These are phyloP conservation scores for Blomia tropicalis DNA, from an alignment of 2,888 invertebrate species.

Conservation along the genomic window DNA sequence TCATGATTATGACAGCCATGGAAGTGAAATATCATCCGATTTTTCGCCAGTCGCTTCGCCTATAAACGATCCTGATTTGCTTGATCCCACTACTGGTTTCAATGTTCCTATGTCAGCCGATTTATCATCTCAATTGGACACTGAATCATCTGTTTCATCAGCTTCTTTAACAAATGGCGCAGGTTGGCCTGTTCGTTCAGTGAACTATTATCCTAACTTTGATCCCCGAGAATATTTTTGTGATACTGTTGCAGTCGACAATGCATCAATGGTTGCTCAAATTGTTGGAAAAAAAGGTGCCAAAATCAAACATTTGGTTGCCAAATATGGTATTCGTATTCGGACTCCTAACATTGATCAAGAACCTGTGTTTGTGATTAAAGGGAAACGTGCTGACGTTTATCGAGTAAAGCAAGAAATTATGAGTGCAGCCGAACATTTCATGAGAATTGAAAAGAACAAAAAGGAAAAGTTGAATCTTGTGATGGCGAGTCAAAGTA, in stretches of 20 bases:
- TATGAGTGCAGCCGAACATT: background rate
- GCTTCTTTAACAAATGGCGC: too few species aligned
- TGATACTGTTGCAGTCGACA: conserved; percentile 3
- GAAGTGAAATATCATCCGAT: too few species aligned
- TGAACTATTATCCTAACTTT: conserved; percentile 5
- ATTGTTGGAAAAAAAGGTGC: conserved; percentile 12
- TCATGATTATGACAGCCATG: too few species aligned
- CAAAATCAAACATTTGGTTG: conserved; percentile 5
- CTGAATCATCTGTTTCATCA: too few species aligned
- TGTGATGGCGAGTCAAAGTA: background rate
- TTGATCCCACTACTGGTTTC: too few species aligned
- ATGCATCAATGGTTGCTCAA: background rate
- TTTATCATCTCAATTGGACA: too few species aligned
- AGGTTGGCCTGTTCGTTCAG: background rate
- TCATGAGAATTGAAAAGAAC: background rate
- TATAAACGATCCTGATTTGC: too few species aligned
- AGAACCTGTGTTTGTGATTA: conserved; percentile 10
- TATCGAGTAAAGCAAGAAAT: conserved; percentile 3
- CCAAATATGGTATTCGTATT: background rate
- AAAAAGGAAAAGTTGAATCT: background rate
- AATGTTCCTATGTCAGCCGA: too few species aligned
- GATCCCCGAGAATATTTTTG: conserved; percentile 6
- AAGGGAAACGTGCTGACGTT: background rate
- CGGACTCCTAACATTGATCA: background rate
- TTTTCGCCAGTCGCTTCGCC: too few species aligned